These are phyloP conservation scores for Sus scrofa DNA, from an alignment of 2,113 vertebrate genomes.

Conservation along the genomic window DNA sequence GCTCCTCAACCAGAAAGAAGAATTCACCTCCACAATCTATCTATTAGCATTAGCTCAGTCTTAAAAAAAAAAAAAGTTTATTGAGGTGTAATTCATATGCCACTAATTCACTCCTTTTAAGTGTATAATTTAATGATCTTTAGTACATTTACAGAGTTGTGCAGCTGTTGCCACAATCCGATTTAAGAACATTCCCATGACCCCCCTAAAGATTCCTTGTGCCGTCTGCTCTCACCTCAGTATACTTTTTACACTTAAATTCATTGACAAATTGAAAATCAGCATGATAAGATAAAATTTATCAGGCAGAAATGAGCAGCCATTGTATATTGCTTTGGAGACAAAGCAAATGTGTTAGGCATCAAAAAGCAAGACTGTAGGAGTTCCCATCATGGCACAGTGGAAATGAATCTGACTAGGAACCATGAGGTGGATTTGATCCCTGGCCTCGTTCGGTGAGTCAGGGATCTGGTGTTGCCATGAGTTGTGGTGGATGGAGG, in stretches of 20 bases:
- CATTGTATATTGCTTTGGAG: background rate
- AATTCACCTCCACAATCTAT: background rate
- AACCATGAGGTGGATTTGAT: too few species aligned
- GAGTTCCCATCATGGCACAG: too few species aligned
- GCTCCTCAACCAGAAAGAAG: background rate
- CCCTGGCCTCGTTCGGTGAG: too few species aligned
- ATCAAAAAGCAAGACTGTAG: background rate
- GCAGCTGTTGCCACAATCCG: background rate
- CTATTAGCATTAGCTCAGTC: background rate
- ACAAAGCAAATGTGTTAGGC: background rate
- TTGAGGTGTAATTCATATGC: background rate
- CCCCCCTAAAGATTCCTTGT: background rate
- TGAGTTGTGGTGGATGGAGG: too few species aligned
- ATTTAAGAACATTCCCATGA: background rate
- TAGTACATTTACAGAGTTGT: background rate
- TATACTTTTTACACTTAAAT: background rate
- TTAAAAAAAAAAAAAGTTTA: background rate
- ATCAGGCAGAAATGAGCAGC: background rate
- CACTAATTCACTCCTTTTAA: background rate
- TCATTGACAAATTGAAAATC: constrained; percentile 9
- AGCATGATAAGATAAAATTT: constrained; percentile 17
- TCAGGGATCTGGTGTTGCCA: too few species aligned
- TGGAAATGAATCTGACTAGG: too few species aligned
- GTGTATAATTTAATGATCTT: background rate
- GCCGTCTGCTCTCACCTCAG: background rate